A percentile compares a stretch with the other conserved stretches of the same genome.
Conservation (phyloP, 2,797 vertebrate species). For the Pteropus rufus region DNA sequence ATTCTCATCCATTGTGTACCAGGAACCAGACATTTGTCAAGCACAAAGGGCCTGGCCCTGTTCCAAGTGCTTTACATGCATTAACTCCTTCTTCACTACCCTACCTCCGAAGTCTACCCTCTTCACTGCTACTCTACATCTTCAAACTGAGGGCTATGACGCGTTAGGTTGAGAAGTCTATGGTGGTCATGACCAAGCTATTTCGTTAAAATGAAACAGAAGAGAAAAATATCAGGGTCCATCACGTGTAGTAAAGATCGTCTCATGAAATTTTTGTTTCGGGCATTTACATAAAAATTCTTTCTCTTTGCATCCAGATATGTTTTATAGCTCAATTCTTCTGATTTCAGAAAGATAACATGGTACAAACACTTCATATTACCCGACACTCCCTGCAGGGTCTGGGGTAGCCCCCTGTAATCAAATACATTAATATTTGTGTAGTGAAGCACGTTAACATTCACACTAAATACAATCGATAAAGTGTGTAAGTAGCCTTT, state of each 20-base stretch:
- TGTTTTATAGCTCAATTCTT: neutral
- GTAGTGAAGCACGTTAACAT: neutral
- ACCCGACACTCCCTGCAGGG: neutral
- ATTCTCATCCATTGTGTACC: neutral
- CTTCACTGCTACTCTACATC: neutral
- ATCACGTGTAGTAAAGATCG: neutral
- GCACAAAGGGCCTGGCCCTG: neutral
- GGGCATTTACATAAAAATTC: neutral
- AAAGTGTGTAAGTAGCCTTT: neutral
- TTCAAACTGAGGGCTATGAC: neutral
- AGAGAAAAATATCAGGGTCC: neutral
- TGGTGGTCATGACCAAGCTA: neutral
- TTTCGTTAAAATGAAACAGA: slow-evolving; percentile 16
- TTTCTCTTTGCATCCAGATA: neutral
- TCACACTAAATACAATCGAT: neutral
- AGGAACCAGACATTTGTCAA: neutral
- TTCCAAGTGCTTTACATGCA: neutral
- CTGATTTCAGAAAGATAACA: neutral
- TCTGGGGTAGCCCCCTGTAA: neutral
- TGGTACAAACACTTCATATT: neutral
- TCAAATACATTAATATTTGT: neutral
- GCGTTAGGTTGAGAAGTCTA: neutral
- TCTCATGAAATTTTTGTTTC: neutral
- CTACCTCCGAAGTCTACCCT: neutral
- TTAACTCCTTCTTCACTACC: neutral